phyloP scores from a whole-genome alignment of 2,888 invertebrate species.

The Stomorhina lunata region DNA sequence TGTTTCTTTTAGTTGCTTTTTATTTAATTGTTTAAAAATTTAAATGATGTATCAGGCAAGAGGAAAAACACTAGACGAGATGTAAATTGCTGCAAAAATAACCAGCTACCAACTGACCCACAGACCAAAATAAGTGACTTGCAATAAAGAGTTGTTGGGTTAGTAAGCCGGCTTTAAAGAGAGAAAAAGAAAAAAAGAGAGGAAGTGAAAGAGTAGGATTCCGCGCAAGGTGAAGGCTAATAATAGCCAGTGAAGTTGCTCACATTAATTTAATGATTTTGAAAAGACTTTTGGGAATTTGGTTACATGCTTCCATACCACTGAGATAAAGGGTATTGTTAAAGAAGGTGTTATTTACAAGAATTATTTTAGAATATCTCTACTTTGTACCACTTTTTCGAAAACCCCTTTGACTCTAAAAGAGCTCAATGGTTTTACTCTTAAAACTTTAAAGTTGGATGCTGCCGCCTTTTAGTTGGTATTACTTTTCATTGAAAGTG shows the following conservation, averaged over 20 bases:
- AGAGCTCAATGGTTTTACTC: conserved; percentile 3
- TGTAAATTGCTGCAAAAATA: background rate
- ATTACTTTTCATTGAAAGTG: conserved; percentile 62
- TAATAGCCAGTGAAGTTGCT: background rate
- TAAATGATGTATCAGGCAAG: conserved; percentile 27
- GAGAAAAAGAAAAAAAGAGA: background rate
- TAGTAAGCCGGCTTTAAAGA: background rate
- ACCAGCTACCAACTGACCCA: conserved; percentile 37
- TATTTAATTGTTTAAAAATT: background rate
- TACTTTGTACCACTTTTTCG: background rate
- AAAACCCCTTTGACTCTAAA: background rate
- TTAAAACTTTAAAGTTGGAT: background rate
- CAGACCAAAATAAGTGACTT: conserved; percentile 29
- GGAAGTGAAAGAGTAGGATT: conserved; percentile 30
- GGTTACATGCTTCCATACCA: background rate
- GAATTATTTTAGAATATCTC: background rate
- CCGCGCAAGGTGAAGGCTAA: conserved; percentile 47
- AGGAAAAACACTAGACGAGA: background rate
- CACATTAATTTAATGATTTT: background rate
- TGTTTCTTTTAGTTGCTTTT: background rate
- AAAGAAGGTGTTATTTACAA: background rate
- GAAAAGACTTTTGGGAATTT: background rate
- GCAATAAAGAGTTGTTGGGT: too few species aligned
- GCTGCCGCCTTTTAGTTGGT: conserved; percentile 42
- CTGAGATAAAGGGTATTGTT: background rate